Evolutionary conservation across 2,797 vertebrate species (phyloP), one percentile per base, ranked within the genome.

Genomic region (Myotis daubentonii): DNA sequence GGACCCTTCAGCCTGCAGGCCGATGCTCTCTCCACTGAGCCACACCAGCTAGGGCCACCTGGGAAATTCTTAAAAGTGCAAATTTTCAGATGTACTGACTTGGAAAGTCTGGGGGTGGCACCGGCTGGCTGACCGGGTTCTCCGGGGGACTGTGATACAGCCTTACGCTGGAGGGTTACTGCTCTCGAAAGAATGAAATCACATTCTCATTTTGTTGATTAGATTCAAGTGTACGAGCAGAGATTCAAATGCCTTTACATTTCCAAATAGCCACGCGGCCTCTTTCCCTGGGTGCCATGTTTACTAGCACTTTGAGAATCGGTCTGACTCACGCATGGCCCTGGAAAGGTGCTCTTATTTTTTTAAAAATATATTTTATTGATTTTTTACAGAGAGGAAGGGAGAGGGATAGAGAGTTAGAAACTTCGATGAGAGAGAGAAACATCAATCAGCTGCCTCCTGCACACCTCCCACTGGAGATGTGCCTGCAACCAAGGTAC

Each of bases 301-400:
- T 94, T 65, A 15, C 41, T 41, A 41, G 41, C 41, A 41, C 15
- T 81, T 88, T 78, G 62, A 95, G 38, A 86, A 82, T 87, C 84
- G 36, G 11, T 55, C 4, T 94, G 87, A 94, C 44, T 94, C 68
- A 91, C 51, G 36, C 0, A 0, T 72, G 76, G 30, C 49, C 93
- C 76, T 49, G 25, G 60, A 49, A 81, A 89, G 44, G 60, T 75
- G 57, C 47, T 93, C 93, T 84, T 78, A 62, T 41, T 41, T 41
- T 41, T 41, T 41, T 1, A 41, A 41, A 41, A 41, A 41, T 9
- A 41, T 41, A 41, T 41, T 41, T 41, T 41, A 41, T 41, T 41
- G 8, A 41, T 41, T 41, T 41, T 41, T 41, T 41, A 41, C 41
- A 41, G 41, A 41, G 41, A 41, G 41, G 41, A 41, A 41, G 8